These are phyloP conservation scores for Ischnus inquisitorius DNA, from an alignment of 2,888 invertebrate species.

Conservation along the genomic window DNA sequence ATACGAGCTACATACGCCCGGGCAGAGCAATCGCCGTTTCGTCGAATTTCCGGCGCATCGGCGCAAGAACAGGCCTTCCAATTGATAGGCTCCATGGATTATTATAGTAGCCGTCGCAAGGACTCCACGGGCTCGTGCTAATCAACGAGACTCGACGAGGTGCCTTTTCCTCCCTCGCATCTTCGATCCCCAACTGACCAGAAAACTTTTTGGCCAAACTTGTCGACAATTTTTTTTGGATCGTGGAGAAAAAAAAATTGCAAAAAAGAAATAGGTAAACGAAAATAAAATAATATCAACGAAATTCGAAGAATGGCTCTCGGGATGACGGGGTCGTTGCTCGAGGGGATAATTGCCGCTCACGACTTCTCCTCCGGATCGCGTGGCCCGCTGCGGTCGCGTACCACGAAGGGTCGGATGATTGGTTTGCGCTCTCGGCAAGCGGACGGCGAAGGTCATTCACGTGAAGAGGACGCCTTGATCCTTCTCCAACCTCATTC, in stretches of 20 bases:
- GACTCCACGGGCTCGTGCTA: background rate
- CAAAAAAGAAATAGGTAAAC: conserved; percentile 1
- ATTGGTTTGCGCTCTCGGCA: conserved; percentile 40
- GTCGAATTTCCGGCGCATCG: background rate
- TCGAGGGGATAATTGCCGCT: conserved; percentile 32
- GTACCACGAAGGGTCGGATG: conserved; percentile 42
- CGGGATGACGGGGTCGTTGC: conserved; percentile 36
- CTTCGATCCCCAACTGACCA: background rate
- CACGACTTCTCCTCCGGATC: conserved; percentile 42
- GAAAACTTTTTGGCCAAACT: conserved; percentile 3
- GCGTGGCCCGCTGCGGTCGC: conserved; percentile 38
- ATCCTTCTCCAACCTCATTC: conserved; percentile 34
- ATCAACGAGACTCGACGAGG: background rate
- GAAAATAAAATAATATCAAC: conserved; percentile 18
- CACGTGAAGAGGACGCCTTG: conserved; percentile 10
- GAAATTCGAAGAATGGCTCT: conserved; percentile 23
- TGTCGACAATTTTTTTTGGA: background rate
- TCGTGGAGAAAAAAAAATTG: conserved; percentile 30
- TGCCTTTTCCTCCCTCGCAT: background rate
- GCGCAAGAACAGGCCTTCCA: conserved; percentile 1
- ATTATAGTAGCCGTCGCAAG: background rate
- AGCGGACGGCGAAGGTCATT: conserved; percentile 52
- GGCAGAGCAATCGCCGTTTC: background rate
- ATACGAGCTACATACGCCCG: background rate
- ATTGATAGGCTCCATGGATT: background rate